Percentiles rank a stretch among this genome's conserved stretches.
Evolutionary conservation across 2,797 vertebrate genomes (phyloP).

Genomic region (Enteromius viviparus): DNA sequence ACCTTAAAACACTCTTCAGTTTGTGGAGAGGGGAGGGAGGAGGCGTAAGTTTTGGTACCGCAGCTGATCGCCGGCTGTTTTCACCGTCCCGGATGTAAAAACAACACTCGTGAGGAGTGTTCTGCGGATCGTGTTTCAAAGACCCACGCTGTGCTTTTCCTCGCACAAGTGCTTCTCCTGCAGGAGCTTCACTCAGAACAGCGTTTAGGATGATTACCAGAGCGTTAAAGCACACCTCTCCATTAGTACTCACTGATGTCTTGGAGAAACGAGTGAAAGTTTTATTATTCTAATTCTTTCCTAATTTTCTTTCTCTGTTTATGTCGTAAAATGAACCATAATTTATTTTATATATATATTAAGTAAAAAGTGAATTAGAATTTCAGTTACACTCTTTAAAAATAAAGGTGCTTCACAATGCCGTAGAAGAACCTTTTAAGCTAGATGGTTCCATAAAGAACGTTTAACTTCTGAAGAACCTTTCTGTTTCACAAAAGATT

Average conservation of each 20-base stretch:
- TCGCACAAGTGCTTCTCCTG: slow-evolving; percentile 71
- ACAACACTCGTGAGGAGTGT: slow-evolving; percentile 76
- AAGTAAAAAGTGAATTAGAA: too few species aligned
- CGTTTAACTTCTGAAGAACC: neutral
- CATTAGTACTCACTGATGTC: neutral
- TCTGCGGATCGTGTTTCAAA: slow-evolving; percentile 85
- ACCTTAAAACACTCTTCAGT: slow-evolving; percentile 42
- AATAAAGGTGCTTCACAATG: too few species aligned
- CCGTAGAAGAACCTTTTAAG: too few species aligned
- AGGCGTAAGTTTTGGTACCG: slow-evolving; percentile 59
- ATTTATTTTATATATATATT: too few species aligned
- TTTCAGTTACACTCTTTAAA: too few species aligned
- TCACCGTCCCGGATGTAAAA: slow-evolving; percentile 72
- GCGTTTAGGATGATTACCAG: slow-evolving; percentile 36
- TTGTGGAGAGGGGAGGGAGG: slow-evolving; percentile 17
- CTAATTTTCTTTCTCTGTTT: neutral
- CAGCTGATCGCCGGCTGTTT: slow-evolving; percentile 54
- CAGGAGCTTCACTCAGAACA: slow-evolving; percentile 74
- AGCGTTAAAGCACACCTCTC: neutral
- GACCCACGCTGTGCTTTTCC: slow-evolving; percentile 26
- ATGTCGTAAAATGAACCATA: neutral
- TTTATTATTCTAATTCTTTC: neutral
- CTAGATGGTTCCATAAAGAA: neutral
- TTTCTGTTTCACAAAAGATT: neutral
- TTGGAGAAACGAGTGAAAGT: neutral